Conservation (phyloP, 2,113 vertebrate genomes). For the Mus spicilegus region DNA sequence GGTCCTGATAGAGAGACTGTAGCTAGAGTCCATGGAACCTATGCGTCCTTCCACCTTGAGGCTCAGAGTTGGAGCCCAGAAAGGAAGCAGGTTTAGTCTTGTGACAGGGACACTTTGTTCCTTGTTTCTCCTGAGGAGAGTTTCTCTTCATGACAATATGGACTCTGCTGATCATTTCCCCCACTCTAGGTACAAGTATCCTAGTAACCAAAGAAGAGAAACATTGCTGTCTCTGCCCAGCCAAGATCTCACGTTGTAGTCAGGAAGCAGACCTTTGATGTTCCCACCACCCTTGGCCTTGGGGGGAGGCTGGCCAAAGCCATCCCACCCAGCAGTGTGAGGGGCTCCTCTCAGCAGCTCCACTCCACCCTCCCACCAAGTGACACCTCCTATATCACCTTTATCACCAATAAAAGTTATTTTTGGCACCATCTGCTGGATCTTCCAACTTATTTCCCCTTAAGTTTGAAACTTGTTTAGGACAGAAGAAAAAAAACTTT, state of each 20-base stretch:
- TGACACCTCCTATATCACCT: neutral
- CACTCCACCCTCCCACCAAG: neutral
- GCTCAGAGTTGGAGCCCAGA: neutral
- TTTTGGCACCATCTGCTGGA: neutral
- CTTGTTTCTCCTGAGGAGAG: neutral
- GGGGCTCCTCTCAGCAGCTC: neutral
- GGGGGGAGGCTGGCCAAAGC: neutral
- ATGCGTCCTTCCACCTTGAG: neutral
- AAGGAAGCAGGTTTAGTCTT: neutral
- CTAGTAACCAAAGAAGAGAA: neutral
- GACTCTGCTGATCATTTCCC: neutral
- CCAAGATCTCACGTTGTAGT: neutral
- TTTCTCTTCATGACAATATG: neutral
- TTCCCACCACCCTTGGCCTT: too few relatives aligned
- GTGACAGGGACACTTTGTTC: neutral
- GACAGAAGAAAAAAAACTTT: neutral
- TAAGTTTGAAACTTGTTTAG: neutral
- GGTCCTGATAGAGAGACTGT: neutral
- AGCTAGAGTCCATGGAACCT: rapidly evolving
- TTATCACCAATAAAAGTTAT: neutral
- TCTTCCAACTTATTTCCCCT: neutral
- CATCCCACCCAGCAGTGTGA: neutral
- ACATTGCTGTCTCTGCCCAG: neutral
- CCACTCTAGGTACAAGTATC: neutral
- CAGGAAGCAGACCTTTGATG: neutral